phyloP scores from a whole-genome alignment of 2,797 vertebrate species.

The Sebastes aleutianus region DNA sequence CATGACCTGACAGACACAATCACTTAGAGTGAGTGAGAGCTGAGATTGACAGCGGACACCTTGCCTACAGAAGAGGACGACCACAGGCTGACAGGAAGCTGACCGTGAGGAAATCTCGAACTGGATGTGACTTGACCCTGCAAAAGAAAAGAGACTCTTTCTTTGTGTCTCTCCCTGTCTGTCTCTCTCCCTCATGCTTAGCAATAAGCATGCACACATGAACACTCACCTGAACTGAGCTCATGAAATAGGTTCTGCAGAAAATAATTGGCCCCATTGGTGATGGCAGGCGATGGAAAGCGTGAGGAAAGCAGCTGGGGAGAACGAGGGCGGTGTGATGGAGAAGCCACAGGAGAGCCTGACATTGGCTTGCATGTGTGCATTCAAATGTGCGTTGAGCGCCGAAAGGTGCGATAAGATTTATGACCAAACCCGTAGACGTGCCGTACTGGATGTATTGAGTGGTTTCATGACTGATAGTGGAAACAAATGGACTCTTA shows the following conservation, averaged over 20 bases:
- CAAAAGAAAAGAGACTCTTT: neutral
- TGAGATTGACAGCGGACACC: conserved; percentile 14
- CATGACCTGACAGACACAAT: conserved; percentile 38
- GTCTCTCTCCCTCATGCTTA: neutral
- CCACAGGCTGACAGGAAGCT: neutral
- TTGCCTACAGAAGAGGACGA: neutral
- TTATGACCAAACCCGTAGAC: conserved; percentile 1
- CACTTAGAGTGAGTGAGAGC: conserved; percentile 22
- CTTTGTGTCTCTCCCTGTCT: neutral
- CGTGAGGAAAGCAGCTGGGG: conserved; percentile 26
- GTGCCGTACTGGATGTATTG: neutral
- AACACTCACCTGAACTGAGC: conserved; percentile 29
- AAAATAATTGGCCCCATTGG: conserved; percentile 70
- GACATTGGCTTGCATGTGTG: neutral
- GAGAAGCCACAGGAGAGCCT: conserved; percentile 32
- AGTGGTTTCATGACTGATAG: neutral
- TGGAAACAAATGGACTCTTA: conserved; percentile 23
- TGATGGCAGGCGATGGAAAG: conserved; percentile 48
- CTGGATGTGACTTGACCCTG: conserved; percentile 15
- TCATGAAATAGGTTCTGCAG: conserved; percentile 23
- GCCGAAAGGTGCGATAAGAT: neutral
- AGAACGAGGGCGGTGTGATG: conserved; percentile 11
- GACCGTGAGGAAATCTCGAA: conserved; percentile 11
- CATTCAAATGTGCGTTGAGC: neutral
- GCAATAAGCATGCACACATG: conserved; percentile 20